These are phyloP conservation scores for Tragulus kanchil DNA, from an alignment of 2,113 vertebrate species.

Conservation along the genomic window DNA sequence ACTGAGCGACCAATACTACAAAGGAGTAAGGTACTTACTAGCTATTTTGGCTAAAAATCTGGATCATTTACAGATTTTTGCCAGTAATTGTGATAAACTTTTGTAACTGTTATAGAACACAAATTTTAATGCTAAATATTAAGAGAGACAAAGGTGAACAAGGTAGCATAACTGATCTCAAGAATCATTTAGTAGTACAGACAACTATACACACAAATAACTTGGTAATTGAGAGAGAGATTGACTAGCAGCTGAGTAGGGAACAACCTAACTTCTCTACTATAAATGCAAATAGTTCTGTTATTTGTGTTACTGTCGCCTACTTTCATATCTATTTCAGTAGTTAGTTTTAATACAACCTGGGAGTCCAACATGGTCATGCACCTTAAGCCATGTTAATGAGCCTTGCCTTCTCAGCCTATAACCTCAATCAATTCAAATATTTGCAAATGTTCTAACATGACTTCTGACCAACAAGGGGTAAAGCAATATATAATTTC, in stretches of 20 bases:
- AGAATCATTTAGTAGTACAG: neutral
- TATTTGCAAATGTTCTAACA: neutral
- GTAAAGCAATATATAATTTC: neutral
- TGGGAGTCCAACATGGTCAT: neutral
- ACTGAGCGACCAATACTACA: neutral
- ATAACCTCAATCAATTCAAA: neutral
- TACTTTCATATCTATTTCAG: neutral
- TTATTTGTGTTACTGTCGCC: neutral
- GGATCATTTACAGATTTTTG: neutral
- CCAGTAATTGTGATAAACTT: neutral
- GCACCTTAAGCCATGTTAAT: neutral
- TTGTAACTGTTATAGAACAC: neutral
- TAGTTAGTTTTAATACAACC: conserved; percentile 1
- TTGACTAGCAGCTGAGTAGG: neutral
- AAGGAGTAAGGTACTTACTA: neutral
- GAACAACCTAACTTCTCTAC: neutral
- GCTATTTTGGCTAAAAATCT: neutral
- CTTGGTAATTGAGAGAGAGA: neutral
- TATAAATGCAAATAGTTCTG: neutral
- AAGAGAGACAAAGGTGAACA: neutral
- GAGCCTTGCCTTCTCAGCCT: neutral
- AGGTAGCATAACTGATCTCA: neutral
- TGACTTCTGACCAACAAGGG: neutral
- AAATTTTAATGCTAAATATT: neutral
- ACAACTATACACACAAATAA: neutral